Conservation (phyloP, 2,888 invertebrate species). For the Eledone cirrhosa region DNA sequence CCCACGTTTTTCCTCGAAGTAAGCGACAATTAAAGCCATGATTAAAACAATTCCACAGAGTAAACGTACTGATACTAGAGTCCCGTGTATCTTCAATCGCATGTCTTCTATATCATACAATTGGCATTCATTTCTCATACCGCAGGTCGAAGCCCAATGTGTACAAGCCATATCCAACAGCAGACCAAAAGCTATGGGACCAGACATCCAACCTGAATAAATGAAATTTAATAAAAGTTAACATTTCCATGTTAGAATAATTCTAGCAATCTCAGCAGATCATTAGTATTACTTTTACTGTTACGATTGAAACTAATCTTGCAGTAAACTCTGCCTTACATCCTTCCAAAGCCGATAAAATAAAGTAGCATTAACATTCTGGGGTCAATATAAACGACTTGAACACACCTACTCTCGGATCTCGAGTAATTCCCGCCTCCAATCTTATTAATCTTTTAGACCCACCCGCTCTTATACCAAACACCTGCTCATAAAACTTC, state of each 20-base stretch:
- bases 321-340: no score
- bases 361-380: no score
- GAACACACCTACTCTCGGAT: no score
- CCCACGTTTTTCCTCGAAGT: background rate
- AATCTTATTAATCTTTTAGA: no score
- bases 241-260: background rate
- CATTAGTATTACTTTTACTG: no score
- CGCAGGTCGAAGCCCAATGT: constrained; percentile 30
- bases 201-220: constrained; percentile 32
- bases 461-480: no score
- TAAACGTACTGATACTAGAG: background rate
- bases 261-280: background rate
- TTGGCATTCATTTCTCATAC: constrained; percentile 30
- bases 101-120: constrained; percentile 33
- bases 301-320: no score
- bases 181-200: constrained; percentile 31
- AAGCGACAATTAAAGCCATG: background rate
- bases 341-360: no score
- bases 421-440: no score
- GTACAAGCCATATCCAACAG: constrained; percentile 33
- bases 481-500: no score
- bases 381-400: no score
- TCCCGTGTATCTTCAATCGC: constrained; percentile 9
- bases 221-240: background rate
- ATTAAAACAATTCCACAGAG: background rate